A percentile compares a stretch with the other conserved stretches of the same genome.
phyloP scores from a whole-genome alignment of 2,113 vertebrate genomes.

The Cnemophilus loriae region DNA sequence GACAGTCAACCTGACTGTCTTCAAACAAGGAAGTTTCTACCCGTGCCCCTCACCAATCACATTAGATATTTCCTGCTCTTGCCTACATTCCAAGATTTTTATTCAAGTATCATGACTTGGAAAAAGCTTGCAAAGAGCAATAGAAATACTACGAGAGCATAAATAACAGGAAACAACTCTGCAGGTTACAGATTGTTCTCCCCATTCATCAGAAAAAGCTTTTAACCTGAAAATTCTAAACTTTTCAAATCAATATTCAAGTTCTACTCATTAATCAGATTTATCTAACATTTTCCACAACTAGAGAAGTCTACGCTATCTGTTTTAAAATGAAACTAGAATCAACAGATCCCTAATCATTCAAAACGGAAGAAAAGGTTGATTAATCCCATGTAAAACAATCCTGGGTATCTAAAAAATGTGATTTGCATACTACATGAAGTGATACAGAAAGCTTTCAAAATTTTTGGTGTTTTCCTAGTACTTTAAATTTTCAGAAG shows the following conservation, averaged over 20 bases:
- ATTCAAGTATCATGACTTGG: background rate
- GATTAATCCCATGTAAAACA: background rate
- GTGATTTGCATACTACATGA: background rate
- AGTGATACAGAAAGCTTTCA: background rate
- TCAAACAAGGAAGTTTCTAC: background rate
- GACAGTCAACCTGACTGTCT: background rate
- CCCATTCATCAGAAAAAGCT: background rate
- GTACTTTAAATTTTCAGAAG: background rate
- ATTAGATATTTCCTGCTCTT: background rate
- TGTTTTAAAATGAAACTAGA: background rate
- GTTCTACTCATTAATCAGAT: background rate
- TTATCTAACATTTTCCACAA: background rate
- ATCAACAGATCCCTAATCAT: background rate
- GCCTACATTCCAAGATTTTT: background rate
- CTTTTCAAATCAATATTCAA: background rate
- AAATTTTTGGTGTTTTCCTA: background rate
- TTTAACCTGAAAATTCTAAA: background rate
- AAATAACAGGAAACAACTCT: background rate
- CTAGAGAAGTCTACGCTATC: background rate
- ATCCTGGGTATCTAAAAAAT: background rate
- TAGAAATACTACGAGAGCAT: background rate
- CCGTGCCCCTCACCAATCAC: fast-evolving
- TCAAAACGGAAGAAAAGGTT: background rate
- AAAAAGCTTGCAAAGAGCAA: background rate
- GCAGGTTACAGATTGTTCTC: background rate